phyloP scores from a whole-genome alignment of 2,113 vertebrate species.

The Scopus umbretta region DNA sequence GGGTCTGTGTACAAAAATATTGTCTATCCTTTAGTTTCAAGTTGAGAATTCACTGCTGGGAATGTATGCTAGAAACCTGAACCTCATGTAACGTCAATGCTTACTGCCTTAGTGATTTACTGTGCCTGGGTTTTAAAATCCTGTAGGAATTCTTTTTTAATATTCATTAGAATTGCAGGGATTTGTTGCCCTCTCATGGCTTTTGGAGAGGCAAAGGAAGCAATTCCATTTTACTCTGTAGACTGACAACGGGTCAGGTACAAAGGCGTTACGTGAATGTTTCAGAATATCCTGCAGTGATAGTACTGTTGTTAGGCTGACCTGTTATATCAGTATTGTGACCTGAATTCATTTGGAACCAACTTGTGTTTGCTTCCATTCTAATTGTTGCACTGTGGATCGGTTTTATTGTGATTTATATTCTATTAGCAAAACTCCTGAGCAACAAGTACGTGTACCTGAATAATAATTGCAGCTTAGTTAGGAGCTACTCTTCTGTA shows the following conservation, averaged over 20 bases:
- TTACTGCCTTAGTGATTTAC: not conserved
- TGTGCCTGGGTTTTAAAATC: not conserved
- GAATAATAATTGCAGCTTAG: conserved; percentile 5
- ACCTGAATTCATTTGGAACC: not conserved
- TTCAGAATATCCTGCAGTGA: not conserved
- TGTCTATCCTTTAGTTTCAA: not conserved
- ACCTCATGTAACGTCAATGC: not conserved
- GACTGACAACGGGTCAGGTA: not conserved
- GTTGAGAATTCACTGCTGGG: not conserved
- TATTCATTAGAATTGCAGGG: not conserved
- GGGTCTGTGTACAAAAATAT: not conserved
- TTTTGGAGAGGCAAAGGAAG: not conserved
- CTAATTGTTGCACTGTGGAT: not conserved
- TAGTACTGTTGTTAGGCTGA: not conserved
- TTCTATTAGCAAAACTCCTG: not conserved
- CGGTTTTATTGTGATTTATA: not conserved
- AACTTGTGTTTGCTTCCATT: not conserved
- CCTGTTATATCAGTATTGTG: not conserved
- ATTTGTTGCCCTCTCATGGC: not conserved
- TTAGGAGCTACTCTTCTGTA: not conserved
- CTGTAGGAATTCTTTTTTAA: not conserved
- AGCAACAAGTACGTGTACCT: not conserved
- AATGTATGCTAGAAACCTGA: not conserved
- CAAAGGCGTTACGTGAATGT: not conserved
- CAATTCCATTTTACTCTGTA: not conserved